Base-by-base conservation (phyloP, 92 coral and sea anemone species). In the Bergia sp. region DNA sequence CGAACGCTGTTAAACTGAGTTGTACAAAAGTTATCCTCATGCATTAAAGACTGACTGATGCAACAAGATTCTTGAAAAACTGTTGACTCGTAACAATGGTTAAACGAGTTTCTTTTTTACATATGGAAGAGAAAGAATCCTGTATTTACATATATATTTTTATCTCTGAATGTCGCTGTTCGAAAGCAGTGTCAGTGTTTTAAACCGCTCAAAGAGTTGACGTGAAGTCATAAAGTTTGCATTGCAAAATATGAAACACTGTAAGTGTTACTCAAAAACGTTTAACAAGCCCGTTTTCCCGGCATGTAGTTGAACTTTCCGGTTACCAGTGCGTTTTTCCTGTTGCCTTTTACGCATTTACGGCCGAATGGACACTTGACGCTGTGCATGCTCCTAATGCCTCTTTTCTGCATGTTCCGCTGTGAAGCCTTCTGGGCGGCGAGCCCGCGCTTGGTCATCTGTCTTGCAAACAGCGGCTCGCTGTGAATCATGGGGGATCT, bases 381-480 rank as follows among this genome's bases (percentile, higher is more conserved):
- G 66, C 21, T 84, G 87, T 69, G 87, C 79, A 84, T 84, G 77
- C 72, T 40, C 29, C 87, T 66, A 20, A 84, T 37, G 29, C 79
- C 69, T 50, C 87, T 43, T 71, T 1, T 47, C 45, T 71, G 71
- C 6, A 37, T 23, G 21, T 38, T 29, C 50, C 65, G 65, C 43
- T 43, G 77, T 15, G 69, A 36, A 69, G 87, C 77, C 57, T 71
- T 71, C 71, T 84, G 87, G 49, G 87, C 87, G 36, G 79, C 67
- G 65, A 84, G 78, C 78, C 65, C 79, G 87, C 87, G 87, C 43
- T 84, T 84, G 87, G 87, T 47, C 87, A 84, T 84, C 78, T 43
- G 77, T 37, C 23, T 84, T 18, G 20, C 37, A 49, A 84, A 73
- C 77, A 50, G 29, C 23, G 87, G 79, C 1, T 39, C 78, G 45